These are phyloP conservation scores for Prosapia bicincta DNA, from an alignment of 2,888 invertebrate genomes.

Conservation along the genomic window DNA sequence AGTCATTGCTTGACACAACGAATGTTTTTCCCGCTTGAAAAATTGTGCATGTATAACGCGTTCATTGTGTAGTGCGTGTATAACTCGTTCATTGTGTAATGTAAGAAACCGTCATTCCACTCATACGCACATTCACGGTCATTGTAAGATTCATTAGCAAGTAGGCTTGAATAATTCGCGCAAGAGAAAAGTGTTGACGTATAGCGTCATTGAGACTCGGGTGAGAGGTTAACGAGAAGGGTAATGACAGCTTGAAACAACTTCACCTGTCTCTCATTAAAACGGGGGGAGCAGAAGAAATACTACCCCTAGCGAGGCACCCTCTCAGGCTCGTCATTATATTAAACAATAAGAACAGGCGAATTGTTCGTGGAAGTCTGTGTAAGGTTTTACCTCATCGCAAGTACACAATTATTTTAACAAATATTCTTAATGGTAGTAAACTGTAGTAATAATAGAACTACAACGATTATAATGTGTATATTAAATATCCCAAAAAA, in stretches of 20 bases:
- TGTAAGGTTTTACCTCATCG: background rate
- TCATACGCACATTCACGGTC: background rate
- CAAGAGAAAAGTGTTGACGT: background rate
- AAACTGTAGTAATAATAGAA: no score
- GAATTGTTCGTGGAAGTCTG: background rate
- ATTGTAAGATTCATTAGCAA: background rate
- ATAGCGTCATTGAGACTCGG: background rate
- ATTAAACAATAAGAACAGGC: background rate
- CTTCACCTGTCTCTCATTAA: conserved; percentile 2
- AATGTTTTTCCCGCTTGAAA: no score
- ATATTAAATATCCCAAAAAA: no score
- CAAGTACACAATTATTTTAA: no score
- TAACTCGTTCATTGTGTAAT: no score
- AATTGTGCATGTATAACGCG: no score
- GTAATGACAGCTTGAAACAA: background rate
- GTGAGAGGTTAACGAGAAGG: background rate
- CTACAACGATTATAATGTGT: no score
- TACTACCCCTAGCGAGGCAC: background rate
- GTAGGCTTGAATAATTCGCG: background rate
- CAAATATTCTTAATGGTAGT: no score
- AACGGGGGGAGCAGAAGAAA: background rate
- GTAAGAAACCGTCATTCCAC: background rate
- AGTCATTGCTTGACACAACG: no score
- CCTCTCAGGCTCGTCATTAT: background rate
- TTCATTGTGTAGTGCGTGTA: no score